Evolutionary conservation across 2,888 invertebrate species (phyloP).

Genomic region (Dicranocentrus wangi): DNA sequence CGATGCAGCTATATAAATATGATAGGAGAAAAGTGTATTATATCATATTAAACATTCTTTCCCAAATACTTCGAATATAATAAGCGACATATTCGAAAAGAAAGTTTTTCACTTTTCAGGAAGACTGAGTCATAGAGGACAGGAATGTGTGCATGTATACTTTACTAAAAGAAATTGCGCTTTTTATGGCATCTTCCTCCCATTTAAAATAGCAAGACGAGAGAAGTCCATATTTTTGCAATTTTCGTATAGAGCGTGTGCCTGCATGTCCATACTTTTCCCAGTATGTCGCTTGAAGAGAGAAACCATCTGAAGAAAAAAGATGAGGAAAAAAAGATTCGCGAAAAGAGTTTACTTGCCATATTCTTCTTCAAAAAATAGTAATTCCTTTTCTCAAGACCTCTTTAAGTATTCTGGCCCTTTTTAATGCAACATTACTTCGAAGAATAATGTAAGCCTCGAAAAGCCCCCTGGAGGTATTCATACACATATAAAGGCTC

Average conservation of each 20-base stretch:
- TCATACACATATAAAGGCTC: conserved; percentile 36
- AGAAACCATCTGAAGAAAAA: neutral
- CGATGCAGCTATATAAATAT: no score
- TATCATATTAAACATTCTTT: no score
- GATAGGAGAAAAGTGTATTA: no score
- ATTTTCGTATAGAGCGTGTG: neutral
- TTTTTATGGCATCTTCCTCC: conserved; percentile 14
- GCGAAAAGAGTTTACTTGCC: neutral
- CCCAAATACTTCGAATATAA: no score
- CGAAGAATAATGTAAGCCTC: conserved; percentile 57
- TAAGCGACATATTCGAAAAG: no score
- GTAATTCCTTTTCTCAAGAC: conserved; percentile 58
- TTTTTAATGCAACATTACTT: conserved; percentile 64
- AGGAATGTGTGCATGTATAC: no score
- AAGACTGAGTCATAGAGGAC: no score
- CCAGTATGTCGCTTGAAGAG: neutral
- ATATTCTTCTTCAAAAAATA: conserved; percentile 20
- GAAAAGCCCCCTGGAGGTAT: conserved; percentile 61
- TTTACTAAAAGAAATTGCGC: no score
- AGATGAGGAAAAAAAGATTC: neutral
- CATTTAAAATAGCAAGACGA: conserved; percentile 1
- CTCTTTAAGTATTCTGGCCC: conserved; percentile 59
- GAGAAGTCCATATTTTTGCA: conserved; percentile 19
- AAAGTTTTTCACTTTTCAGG: no score
- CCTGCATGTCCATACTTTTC: neutral